Evolutionary conservation across 2,797 vertebrate species (phyloP).

Genomic region (Babyrousa celebensis): DNA sequence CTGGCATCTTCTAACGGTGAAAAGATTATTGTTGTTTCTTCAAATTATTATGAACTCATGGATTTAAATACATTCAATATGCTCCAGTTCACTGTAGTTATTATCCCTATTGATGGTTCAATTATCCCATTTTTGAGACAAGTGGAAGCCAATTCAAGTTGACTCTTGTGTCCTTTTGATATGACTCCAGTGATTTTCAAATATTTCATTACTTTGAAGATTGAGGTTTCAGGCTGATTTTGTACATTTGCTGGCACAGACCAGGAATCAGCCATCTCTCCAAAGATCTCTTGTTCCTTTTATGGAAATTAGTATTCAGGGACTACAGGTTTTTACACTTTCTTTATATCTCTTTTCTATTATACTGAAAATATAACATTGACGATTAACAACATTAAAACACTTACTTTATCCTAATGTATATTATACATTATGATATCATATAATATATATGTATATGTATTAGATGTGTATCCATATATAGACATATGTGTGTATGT

Average conservation of each 20-base stretch:
- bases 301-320: not conserved
- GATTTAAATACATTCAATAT: not conserved
- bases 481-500: not conserved
- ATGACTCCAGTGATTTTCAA: not conserved
- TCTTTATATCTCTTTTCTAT: not conserved
- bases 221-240: not conserved
- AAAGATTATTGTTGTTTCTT: not conserved
- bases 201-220: slow-evolving; percentile 31
- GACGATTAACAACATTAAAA: not conserved
- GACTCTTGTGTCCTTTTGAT: not conserved
- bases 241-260: not conserved
- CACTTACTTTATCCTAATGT: not conserved
- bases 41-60: not conserved
- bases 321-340: not conserved
- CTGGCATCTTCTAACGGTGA: not conserved
- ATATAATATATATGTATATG: not conserved
- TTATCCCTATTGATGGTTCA: not conserved
- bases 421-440: not conserved
- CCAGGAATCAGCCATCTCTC: slow-evolving; percentile 3
- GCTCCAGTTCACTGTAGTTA: not conserved
- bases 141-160: not conserved
- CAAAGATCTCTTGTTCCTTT: not conserved
- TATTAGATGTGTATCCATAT: not conserved
- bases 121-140: not conserved
- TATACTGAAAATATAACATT: slow-evolving; percentile 6